Evolutionary conservation across 2,113 vertebrate species (phyloP).

Genomic region (Crotalus horridus): DNA sequence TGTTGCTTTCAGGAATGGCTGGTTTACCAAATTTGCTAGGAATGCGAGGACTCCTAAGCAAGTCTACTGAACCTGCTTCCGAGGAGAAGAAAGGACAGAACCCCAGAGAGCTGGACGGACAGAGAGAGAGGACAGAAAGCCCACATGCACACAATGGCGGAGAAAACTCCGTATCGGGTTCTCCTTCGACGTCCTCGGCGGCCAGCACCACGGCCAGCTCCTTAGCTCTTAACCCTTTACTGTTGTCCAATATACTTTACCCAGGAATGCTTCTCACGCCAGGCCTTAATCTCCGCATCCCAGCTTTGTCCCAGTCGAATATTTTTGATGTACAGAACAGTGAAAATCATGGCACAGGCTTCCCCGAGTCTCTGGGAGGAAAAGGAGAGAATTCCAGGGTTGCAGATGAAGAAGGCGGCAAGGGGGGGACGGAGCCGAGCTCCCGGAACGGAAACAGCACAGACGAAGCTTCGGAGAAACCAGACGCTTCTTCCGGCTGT

Average conservation of each 20-base stretch:
- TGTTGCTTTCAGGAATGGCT: constrained; percentile 94
- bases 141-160: constrained; percentile 69
- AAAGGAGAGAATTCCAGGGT: constrained; percentile 71
- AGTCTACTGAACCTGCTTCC: constrained; percentile 72
- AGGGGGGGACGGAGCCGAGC: constrained; percentile 73
- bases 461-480: constrained; percentile 93
- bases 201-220: constrained; percentile 76
- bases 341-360: constrained; percentile 77
- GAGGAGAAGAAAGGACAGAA: constrained; percentile 82
- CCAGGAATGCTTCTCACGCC: constrained; percentile 99
- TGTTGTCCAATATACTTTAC: constrained; percentile 96
- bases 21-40: constrained; percentile 90
- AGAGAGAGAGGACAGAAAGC: constrained; percentile 93
- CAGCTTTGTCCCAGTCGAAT: constrained; percentile 78
- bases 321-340: constrained; percentile 84
- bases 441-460: constrained; percentile 87
- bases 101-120: constrained; percentile 72
- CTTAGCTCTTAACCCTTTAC: constrained; percentile 91
- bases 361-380: constrained; percentile 64
- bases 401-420: constrained; percentile 73
- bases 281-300: constrained; percentile 98
- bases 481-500: constrained; percentile 86
- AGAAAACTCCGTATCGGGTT: constrained; percentile 77
- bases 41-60: constrained; percentile 81
- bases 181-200: constrained; percentile 75